Conservation (phyloP, 2,888 invertebrate species). For the Elegia similella region DNA sequence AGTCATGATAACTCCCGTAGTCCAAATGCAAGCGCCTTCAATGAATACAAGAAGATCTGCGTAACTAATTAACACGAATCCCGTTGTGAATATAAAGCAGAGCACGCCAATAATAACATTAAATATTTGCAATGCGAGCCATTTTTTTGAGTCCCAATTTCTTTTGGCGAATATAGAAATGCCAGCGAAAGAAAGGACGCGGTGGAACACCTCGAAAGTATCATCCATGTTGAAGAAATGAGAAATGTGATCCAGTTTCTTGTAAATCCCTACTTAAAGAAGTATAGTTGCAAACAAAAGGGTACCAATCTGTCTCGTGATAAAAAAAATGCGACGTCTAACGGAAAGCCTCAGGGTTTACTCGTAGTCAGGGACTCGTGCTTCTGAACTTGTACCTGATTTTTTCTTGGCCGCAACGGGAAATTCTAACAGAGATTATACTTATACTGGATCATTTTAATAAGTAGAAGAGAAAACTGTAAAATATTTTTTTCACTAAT, state of each 20-base stretch:
- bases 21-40: slow-evolving; percentile 71
- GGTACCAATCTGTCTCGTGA: background rate
- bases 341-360: too few relatives aligned
- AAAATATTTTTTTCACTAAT: too few relatives aligned
- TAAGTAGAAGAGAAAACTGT: too few relatives aligned
- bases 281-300: background rate
- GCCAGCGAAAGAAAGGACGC: slow-evolving; percentile 56
- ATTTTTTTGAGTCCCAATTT: slow-evolving; percentile 51
- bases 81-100: slow-evolving; percentile 58
- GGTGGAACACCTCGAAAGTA: slow-evolving; percentile 51
- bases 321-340: too few relatives aligned
- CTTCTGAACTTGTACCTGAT: too few relatives aligned
- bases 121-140: slow-evolving; percentile 54
- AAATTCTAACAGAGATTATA: too few relatives aligned
- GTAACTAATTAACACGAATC: slow-evolving; percentile 46
- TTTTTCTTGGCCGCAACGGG: too few relatives aligned
- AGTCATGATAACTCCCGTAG: slow-evolving; percentile 64
- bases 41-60: slow-evolving; percentile 53
- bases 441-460: too few relatives aligned
- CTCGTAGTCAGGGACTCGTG: too few relatives aligned
- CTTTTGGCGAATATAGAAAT: slow-evolving; percentile 54
- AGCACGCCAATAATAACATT: slow-evolving; percentile 53
- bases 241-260: slow-evolving; percentile 8
- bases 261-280: slow-evolving; percentile 3
- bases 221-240: slow-evolving; percentile 46